Base-by-base conservation (phyloP, 1,140 invertebrate genomes). In the Alviniconcha marisindica region DNA sequence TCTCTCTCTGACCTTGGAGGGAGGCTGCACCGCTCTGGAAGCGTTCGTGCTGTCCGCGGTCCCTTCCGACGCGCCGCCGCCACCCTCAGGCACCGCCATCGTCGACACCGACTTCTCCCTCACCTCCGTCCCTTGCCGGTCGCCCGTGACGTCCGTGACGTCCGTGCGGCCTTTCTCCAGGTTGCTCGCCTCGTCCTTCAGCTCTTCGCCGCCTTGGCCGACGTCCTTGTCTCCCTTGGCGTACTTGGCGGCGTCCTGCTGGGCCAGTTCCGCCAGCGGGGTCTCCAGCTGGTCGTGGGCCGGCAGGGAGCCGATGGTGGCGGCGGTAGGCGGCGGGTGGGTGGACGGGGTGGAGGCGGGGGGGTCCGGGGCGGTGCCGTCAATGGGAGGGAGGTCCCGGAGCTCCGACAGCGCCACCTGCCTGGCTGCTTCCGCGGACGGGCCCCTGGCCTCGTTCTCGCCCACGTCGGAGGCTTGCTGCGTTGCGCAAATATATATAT, bases 261-360 rank as follows among this genome's bases (percentile, higher is more conserved):
- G 42, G 24, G 7, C 42, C 42, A 76, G 28, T 24, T 76, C 73
- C 2, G 73, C 73, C 40, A 76, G 73, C 14, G 73, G 73, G 1
- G 73, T 76, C 21, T 76, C 73, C 44, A 76, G 73, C 44, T 76
- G 73, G 24, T 54, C 73, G 42, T 76, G 73, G 24, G 73, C 40
- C 0, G 73, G 73, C 10, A 76, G 21, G 31, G 73, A 76, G 3
- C 42, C 44, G 44, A 28, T 51, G 73, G 73, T 51, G 42, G 40
- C 69, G 7, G 73, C 42, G 24, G 73, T 48, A 24, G 73, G 24
- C 7, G 73, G 73, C 24, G 73, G 73, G 24, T 51, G 73, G 73
- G 28, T 4, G 73, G 73, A 51, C 12, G 73, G 24, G 40, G 71
- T 42, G 2, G 73, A 40, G 38, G 36, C 36, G 5, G 14, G 21